Base-by-base conservation (phyloP, 2,113 vertebrate genomes). In the Pterocles orientalis region DNA sequence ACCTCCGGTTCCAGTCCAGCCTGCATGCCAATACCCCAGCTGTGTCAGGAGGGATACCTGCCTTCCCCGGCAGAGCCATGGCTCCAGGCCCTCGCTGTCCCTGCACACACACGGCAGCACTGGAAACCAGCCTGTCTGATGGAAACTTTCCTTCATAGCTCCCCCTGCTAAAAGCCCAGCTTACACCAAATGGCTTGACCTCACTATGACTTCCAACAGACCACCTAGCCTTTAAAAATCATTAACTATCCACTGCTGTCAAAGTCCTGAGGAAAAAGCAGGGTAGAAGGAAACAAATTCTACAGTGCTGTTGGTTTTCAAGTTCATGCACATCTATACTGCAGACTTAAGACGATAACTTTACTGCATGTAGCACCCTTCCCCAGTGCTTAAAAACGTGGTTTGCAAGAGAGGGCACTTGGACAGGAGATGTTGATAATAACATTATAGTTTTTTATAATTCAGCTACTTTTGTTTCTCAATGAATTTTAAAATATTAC, bases 251-350 rank as follows among this genome's bases (percentile, higher is more conserved):
- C 34, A 56, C 24, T 62, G 86, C 45, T 60, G 43, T n/a, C 56
- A 57, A 48, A 78, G 34, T 33, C 60, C 53, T n/a, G 43, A 66
- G 75, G 39, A 58, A 72, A 94, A 90, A 71, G n/a, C 24, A 58
- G 18, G 6, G 50, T 26, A 50, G 54, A 34, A 66, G 31, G 47
- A 83, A 92, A 75, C 34, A 68, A 94, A 51, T 3, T 5, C 75
- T 45, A 3, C 12, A 16, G 47, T 3, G 11, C 5, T 54, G 10
- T 3, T 50, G 45, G 10, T 15, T 95, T 89, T 41, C 48, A 88
- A 51, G 50, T 58, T 71, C 56, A 41, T 4, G 1, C 18, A 43
- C 2, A 1, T 31, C 29, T 21, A 48, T 3, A 18, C 0, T 34
- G 25, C 17, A 83, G 80, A 33, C 18, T 60, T 25, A 25, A 36